Base-by-base conservation (phyloP, 2,797 vertebrate genomes). In the Gymnoscopelus microlampas region DNA sequence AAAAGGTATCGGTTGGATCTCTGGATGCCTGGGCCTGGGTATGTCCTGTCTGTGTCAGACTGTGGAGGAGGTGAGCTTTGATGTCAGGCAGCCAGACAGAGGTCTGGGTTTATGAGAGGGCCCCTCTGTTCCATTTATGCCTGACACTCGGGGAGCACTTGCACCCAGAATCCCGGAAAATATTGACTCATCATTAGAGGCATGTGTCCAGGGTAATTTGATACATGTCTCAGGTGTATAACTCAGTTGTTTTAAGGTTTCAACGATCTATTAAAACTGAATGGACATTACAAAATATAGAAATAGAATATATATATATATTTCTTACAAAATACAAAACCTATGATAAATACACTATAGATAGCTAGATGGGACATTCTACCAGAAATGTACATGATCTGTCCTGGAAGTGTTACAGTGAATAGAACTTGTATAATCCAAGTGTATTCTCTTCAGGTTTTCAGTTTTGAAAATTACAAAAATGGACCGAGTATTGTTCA, bases 61-160 rank as follows among this genome's bases (percentile, higher is more conserved):
- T 13, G 3, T 8, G 61, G 39, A 78, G 66, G 68, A 78, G 66
- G 68, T 19, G 14, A 63, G 47, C 74, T 77, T 78, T 86, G 74
- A 85, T 78, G 82, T 72, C 61, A 39, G 60, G 32, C 64, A 19
- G 66, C 53, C 29, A 1, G 49, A 59, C 44, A 39, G 62, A 48
- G 51, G 51, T 66, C 76, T 66, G 69, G 65, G 29, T 80, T 80
- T 66, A 68, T 81, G 63, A 66, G 67, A 64, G 60, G 54, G 68
- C 49, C 57, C 39, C 66, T 76, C 60, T 80, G 69, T 78, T 76
- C 78, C 58, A n/a, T 26, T 13, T 58, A 63, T 57, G 66, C 61
- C 63, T 78, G 67, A 70, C 64, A 6, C 26, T 65, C 57, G 11
- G 53, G 54, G 39, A 8, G 39, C 8, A 44, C 39, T 44, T 44